Base-by-base conservation (phyloP, 2,888 invertebrate species). In the Diarsia brunnea region DNA sequence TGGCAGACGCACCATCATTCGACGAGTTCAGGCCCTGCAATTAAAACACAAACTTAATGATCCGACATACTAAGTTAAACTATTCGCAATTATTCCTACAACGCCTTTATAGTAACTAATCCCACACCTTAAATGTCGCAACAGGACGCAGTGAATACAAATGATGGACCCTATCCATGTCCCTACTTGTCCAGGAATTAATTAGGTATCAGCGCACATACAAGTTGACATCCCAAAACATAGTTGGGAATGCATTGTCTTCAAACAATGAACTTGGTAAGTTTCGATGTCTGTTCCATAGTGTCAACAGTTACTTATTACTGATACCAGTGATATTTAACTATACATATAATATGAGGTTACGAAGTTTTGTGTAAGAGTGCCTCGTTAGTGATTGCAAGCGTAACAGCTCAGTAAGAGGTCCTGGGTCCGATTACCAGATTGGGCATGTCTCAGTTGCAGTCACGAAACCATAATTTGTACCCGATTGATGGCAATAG, bases 21-120 rank as follows among this genome's bases (percentile, higher is more conserved):
- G 93, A 89, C 1, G 95, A 95, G 92, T 98, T 98, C 92, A 98
- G 94, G 87, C 98, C 98, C 98, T 98, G 97, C 11, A 97, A 97
- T 89, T 91, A 90, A 84, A 91, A 71, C 47, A 63, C 51, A 55
- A 64, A 61, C 38, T n/a, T 11, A 53, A 63, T 77, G 47, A 71
- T 27, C 43, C 4, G 47, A 1, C 61, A 47, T 38, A 10, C 5
- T 12, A 70, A 61, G 16, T 70, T 11, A 79, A 63, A 38, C 65
- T 60, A 64, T 69, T 69, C 47, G 53, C 81, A 82, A 81, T 86
- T 80, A 88, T 90, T 87, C 85, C 83, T 74, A 83, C 73, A 79
- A 75, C 84, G 84, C 84, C 77, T 87, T 84, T 82, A 83, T 87
- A 86, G 89, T 89, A 90, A 90, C 87, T 90, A 90, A 92, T 92